These are phyloP conservation scores for Lasioglossum lativentre DNA, from an alignment of 2,888 invertebrate species.

Conservation along the genomic window DNA sequence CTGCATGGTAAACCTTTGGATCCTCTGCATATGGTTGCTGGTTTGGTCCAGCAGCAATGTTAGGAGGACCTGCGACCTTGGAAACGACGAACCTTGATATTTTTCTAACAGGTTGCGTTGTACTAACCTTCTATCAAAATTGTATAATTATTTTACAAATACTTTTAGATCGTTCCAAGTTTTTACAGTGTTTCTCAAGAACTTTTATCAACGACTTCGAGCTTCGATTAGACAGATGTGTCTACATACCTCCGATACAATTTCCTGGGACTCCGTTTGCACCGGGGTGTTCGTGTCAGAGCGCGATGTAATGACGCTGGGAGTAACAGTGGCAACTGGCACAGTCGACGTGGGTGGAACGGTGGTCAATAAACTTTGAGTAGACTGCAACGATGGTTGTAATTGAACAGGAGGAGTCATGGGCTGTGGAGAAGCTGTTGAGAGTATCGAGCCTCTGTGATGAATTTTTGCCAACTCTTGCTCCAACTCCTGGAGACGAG, in stretches of 20 bases:
- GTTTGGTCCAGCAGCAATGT: slow-evolving; percentile 56
- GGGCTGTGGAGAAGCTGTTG: slow-evolving; percentile 77
- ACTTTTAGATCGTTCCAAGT: background rate
- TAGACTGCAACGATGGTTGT: slow-evolving; percentile 57
- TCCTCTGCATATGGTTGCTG: slow-evolving; percentile 68
- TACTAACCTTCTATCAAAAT: slow-evolving; percentile 63
- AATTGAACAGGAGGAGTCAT: slow-evolving; percentile 75
- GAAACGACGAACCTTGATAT: slow-evolving; percentile 92
- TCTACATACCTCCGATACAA: slow-evolving; percentile 68
- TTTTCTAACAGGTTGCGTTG: slow-evolving; percentile 87
- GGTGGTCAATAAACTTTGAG: slow-evolving; percentile 73
- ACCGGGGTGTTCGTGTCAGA: slow-evolving; percentile 76
- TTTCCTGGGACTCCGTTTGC: slow-evolving; percentile 77
- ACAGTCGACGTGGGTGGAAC: slow-evolving; percentile 69
- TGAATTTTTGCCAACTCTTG: slow-evolving; percentile 85
- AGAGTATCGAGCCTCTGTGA: slow-evolving; percentile 77
- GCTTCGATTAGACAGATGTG: background rate
- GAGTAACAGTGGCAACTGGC: slow-evolving; percentile 76
- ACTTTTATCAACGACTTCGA: background rate
- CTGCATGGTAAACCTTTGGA: slow-evolving; percentile 67
- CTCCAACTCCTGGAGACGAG: slow-evolving; percentile 82
- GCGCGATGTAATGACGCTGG: slow-evolving; percentile 73
- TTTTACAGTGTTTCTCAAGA: slow-evolving; percentile 17
- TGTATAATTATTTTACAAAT: slow-evolving; percentile 41
- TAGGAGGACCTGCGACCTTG: slow-evolving; percentile 82